phyloP scores from a whole-genome alignment of 2,888 invertebrate species.

The Euclidia mi region DNA sequence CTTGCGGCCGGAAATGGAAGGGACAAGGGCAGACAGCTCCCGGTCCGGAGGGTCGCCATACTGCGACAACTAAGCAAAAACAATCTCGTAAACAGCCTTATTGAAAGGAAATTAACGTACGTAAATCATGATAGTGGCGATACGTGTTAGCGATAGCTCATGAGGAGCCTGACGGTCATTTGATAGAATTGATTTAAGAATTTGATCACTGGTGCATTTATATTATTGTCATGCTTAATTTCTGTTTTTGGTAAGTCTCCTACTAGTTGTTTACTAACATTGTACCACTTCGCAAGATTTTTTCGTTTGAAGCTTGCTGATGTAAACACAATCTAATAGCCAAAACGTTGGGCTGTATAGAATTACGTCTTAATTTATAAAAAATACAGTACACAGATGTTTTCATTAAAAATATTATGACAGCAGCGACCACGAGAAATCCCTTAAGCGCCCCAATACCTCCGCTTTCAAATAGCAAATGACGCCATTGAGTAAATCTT shows the following conservation, averaged over 20 bases:
- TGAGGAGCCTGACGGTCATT: background rate
- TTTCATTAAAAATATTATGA: constrained; percentile 48
- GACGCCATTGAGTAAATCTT: constrained; percentile 79
- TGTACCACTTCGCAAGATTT: background rate
- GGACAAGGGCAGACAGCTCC: constrained; percentile 82
- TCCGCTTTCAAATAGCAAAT: constrained; percentile 70
- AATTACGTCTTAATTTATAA: constrained; percentile 28
- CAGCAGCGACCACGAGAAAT: constrained; percentile 53
- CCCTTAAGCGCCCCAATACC: constrained; percentile 59
- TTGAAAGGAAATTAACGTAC: constrained; percentile 73
- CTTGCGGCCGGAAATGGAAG: constrained; percentile 81
- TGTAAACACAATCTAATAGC: too few species aligned
- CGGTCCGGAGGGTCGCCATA: constrained; percentile 71
- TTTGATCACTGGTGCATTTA: background rate
- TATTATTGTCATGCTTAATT: too few species aligned
- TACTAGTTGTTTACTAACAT: too few species aligned
- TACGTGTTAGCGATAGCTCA: constrained; percentile 43
- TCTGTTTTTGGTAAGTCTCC: too few species aligned
- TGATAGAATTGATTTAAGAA: too few species aligned
- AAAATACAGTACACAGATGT: constrained; percentile 31
- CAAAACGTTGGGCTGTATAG: background rate
- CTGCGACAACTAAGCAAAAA: constrained; percentile 70
- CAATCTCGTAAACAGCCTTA: constrained; percentile 57
- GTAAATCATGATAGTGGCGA: constrained; percentile 76
- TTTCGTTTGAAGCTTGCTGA: background rate